Base-by-base conservation (phyloP, 1,140 invertebrate species). In the Pinna nobilis region DNA sequence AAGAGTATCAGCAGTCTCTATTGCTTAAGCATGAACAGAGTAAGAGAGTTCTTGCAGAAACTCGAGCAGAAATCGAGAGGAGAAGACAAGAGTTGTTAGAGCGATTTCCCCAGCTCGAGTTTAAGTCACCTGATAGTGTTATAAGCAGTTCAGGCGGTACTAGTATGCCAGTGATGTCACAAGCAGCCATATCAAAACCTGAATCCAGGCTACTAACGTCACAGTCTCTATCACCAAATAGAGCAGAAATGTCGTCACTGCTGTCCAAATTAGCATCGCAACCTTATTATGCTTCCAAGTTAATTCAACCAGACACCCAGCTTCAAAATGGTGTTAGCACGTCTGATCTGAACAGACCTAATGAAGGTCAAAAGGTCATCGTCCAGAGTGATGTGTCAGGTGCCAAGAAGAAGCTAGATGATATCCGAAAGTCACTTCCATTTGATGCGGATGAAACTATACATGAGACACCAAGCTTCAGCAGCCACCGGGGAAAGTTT, bases 1-100 rank as follows among this genome's bases (percentile, higher is more conserved):
- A 78, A 53, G 83, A 86, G 20, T 84, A 86, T 57, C 84, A 86
- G 63, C 70, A 78, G 20, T 66, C 78, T 35, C 64, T 86, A 37
- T 44, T 84, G 15, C 66, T 76, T 2, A 79, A 76, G 30, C 79
- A 86, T 75, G 78, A 81, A 47, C 76, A 84, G 47, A 77, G 83
- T 53, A 84, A 82, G 68, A 60, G 70, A 37, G 70, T 82, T 7
- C 60, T 86, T 15, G 77, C 77, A 7, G 77, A 82, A n/a, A 79
- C 81, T 25, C 75, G 82, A 70, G 76, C 76, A 32, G 79, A 81
- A 59, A 81, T 86, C 28, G 78, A 86, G 47, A 63, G 64, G 44
- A 50, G 82, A 33, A 41, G 82, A 25, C 68, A 79, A 15, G 74
- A 82, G 23, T 50, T 84, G 37, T 49, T 79, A 6, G 50, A 77